Conservation (phyloP, 2,113 vertebrate species). For the Mionectes macconnelli region DNA sequence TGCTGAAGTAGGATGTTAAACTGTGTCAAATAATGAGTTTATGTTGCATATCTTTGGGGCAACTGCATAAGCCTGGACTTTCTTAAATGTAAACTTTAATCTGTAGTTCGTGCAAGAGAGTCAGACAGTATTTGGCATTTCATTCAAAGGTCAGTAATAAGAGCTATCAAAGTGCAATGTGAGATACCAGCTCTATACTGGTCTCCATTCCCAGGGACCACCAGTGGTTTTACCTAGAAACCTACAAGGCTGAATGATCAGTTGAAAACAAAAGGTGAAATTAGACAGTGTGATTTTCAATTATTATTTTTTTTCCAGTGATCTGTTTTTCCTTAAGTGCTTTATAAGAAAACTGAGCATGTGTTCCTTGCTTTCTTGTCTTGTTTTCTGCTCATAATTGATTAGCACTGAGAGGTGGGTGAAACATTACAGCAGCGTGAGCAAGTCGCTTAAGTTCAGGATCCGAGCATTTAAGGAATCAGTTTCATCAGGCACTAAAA, state of each 20-base stretch:
- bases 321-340: background rate
- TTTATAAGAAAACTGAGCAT: background rate
- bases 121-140: background rate
- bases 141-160: background rate
- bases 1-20: background rate
- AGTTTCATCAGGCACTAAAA: background rate
- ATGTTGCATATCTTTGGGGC: background rate
- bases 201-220: background rate
- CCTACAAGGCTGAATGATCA: background rate
- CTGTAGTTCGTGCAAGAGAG: background rate
- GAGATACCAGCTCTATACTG: background rate
- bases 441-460: background rate
- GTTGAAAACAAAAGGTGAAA: background rate
- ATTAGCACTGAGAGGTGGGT: background rate
- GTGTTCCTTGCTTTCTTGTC: background rate
- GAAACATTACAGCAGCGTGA: background rate
- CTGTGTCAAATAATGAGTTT: background rate
- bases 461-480: background rate
- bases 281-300: background rate
- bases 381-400: background rate
- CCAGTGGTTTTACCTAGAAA: background rate
- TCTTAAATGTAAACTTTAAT: background rate
- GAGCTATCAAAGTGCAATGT: background rate
- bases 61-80: background rate
- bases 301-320: background rate